Conservation (phyloP, 2,797 vertebrate species). For the Siniperca obscura region DNA sequence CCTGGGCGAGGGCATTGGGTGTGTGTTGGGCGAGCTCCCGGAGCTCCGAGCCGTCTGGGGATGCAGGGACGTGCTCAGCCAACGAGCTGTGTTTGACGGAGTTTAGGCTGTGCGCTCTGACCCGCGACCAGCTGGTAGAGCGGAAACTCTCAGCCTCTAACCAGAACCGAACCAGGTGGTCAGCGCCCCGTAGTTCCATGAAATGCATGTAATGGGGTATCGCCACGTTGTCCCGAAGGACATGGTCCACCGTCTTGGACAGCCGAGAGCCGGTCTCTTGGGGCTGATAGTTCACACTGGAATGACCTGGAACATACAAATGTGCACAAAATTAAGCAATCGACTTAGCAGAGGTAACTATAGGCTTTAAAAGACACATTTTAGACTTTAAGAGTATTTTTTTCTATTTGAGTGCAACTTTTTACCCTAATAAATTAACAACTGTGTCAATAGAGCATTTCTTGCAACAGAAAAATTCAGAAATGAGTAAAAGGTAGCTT, state of each 20-base stretch:
- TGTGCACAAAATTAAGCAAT: neutral
- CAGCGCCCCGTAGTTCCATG: slow-evolving; percentile 92
- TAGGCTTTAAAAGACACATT: neutral
- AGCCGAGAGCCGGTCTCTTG: slow-evolving; percentile 96
- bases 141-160: slow-evolving; percentile 96
- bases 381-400: neutral
- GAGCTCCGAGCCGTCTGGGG: slow-evolving; percentile 67
- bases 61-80: slow-evolving; percentile 88
- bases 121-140: slow-evolving; percentile 94
- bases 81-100: slow-evolving; percentile 96
- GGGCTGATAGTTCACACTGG: slow-evolving; percentile 94
- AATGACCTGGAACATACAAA: slow-evolving; percentile 88
- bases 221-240: slow-evolving; percentile 91
- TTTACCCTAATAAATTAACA: neutral
- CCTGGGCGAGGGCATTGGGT: slow-evolving; percentile 45
- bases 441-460: neutral
- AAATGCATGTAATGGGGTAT: slow-evolving; percentile 95
- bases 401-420: neutral
- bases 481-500: neutral
- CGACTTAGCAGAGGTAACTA: neutral
- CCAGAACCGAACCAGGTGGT: slow-evolving; percentile 97
- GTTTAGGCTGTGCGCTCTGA: slow-evolving; percentile 96
- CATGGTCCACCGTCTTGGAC: slow-evolving; percentile 96
- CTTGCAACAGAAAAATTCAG: neutral
- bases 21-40: slow-evolving; percentile 54